A percentile compares a stretch with the other conserved stretches of the same genome.
phyloP scores from a whole-genome alignment of 2,888 invertebrate species.

The Invenusta paracnida region DNA sequence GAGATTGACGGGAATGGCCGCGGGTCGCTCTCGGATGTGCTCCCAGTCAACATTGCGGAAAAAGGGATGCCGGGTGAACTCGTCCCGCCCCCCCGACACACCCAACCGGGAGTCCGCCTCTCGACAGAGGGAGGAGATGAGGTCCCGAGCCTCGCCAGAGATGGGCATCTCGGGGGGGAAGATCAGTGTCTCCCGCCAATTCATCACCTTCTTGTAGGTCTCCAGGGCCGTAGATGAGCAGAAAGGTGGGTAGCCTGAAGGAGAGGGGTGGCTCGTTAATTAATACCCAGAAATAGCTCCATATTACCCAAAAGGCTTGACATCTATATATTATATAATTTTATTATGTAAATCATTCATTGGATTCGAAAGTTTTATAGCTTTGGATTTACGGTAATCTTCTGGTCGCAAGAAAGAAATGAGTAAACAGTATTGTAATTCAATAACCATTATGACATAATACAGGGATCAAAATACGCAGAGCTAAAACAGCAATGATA shows the following conservation, averaged over 20 bases:
- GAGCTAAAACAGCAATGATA: too few relatives aligned
- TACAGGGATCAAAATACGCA: too few relatives aligned
- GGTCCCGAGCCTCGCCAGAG: constrained; percentile 90
- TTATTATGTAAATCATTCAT: too few relatives aligned
- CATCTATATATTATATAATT: too few relatives aligned
- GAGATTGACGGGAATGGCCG: constrained; percentile 93
- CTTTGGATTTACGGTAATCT: too few relatives aligned
- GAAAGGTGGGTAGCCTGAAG: constrained; percentile 87
- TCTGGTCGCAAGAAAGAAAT: too few relatives aligned
- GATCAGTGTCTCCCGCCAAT: constrained; percentile 93
- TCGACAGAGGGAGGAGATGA: constrained; percentile 85
- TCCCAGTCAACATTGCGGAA: constrained; percentile 94
- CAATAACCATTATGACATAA: too few relatives aligned
- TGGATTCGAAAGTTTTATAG: too few relatives aligned
- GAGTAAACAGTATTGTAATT: too few relatives aligned
- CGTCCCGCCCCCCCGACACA: constrained; percentile 79
- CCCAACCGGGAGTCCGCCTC: constrained; percentile 88
- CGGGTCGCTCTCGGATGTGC: constrained; percentile 88
- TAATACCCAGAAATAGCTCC: too few relatives aligned
- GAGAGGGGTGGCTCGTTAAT: not conserved
- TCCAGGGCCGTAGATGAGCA: constrained; percentile 97
- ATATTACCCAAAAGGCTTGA: too few relatives aligned
- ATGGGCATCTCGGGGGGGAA: constrained; percentile 99
- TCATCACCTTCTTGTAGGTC: constrained; percentile 94
- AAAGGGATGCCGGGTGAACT: constrained; percentile 82